Percentiles rank a stretch among this genome's conserved stretches.
Evolutionary conservation across 92 coral and sea anemone genomes (phyloP).

Genomic region (Paragorgia papillata): DNA sequence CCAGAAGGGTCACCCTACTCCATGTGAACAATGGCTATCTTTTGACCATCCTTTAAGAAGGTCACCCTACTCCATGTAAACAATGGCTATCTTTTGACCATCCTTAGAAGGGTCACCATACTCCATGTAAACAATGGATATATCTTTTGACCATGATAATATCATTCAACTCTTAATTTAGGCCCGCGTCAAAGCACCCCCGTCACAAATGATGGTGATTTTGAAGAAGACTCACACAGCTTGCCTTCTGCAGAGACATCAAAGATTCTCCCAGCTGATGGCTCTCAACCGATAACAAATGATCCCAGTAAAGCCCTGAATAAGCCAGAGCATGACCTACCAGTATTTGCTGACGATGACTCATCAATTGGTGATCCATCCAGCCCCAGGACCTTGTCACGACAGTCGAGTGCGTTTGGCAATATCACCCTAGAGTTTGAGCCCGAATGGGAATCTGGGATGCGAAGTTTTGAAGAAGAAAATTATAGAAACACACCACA

Average conservation of each 20-base stretch:
- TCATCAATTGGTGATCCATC: slow-evolving; percentile 23
- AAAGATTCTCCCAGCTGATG: not conserved
- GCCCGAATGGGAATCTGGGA: slow-evolving; percentile 69
- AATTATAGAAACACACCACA: not conserved
- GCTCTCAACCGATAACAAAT: not conserved
- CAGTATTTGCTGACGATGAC: slow-evolving; percentile 22
- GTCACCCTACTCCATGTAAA: too few species aligned
- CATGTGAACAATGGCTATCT: too few species aligned
- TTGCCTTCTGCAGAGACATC: slow-evolving; percentile 1
- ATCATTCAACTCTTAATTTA: too few species aligned
- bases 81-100: too few species aligned
- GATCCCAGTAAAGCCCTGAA: not conserved
- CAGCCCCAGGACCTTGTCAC: slow-evolving; percentile 27
- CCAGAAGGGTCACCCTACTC: too few species aligned
- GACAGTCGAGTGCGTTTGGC: slow-evolving; percentile 34
- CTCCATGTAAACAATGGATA: too few species aligned
- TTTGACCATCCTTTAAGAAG: too few species aligned
- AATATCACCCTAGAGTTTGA: slow-evolving; percentile 84
- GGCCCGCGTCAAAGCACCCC: slow-evolving; percentile 47
- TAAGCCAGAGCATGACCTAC: not conserved
- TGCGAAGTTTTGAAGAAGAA: slow-evolving; percentile 6
- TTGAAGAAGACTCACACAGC: not conserved
- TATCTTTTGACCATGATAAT: too few species aligned
- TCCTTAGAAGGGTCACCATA: too few species aligned
- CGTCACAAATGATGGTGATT: slow-evolving; percentile 64